These are phyloP conservation scores for Drosophila meridionalis DNA, from an alignment of 2,888 invertebrate species.

Conservation along the genomic window DNA sequence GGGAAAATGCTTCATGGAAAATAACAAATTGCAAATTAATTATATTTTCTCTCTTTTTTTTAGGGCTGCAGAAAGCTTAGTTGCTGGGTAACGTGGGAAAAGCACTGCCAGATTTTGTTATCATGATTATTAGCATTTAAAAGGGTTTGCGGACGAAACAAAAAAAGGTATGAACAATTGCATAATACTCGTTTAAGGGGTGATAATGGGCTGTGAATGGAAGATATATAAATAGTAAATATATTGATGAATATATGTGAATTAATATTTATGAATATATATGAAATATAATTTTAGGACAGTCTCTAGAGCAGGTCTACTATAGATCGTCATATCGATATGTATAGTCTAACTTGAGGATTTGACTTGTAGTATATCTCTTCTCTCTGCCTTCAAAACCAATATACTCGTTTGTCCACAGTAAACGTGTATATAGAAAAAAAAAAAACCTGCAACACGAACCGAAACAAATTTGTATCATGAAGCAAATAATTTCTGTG, in stretches of 20 bases:
- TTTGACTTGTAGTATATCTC: too few relatives aligned
- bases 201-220: not conserved
- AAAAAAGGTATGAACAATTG: not conserved
- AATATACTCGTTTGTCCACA: not conserved
- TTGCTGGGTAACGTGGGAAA: conserved; percentile 35
- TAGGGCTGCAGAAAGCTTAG: not conserved
- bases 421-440: not conserved
- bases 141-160: not conserved
- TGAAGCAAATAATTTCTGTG: not conserved
- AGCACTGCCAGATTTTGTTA: conserved; percentile 7
- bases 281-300: not conserved
- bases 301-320: not conserved
- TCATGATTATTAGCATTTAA: not conserved
- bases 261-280: not conserved
- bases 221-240: not conserved
- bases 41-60: not conserved
- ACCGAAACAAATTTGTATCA: not conserved
- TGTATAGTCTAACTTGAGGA: too few relatives aligned
- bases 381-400: too few relatives aligned
- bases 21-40: conserved; percentile 1
- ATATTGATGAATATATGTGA: not conserved
- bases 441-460: not conserved
- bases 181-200: not conserved
- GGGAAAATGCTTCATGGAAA: not conserved
- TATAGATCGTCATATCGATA: too few relatives aligned